phyloP scores from a whole-genome alignment of 2,113 vertebrate genomes.

The Psammodynastes pulverulentus region DNA sequence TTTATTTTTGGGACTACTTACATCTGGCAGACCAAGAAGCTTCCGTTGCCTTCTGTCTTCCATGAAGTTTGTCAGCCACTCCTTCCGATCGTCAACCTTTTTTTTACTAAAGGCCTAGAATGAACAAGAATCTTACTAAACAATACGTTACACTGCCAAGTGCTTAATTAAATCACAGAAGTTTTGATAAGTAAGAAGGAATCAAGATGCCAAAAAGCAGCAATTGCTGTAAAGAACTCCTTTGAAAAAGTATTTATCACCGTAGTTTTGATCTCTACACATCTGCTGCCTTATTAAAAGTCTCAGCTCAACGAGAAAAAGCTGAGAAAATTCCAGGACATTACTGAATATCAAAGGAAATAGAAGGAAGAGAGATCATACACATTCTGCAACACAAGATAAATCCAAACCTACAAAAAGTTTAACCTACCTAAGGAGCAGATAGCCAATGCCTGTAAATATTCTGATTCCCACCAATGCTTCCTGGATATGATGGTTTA shows the following conservation, averaged over 20 bases:
- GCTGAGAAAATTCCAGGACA: neutral
- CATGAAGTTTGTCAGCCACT: constrained; percentile 98
- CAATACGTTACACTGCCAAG: neutral
- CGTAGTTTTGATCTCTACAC: neutral
- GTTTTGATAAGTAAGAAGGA: neutral
- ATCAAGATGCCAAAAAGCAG: neutral
- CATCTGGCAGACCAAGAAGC: constrained; percentile 91
- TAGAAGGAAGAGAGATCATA: neutral
- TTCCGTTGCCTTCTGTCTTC: constrained; percentile 85
- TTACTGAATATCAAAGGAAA: neutral
- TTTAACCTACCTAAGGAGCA: neutral
- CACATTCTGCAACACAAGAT: neutral
- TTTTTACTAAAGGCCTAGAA: constrained; percentile 97
- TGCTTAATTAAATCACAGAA: neutral
- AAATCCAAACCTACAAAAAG: neutral
- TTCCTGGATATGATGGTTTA: neutral
- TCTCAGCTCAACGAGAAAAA: neutral
- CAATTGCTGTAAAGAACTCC: neutral
- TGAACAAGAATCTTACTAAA: constrained; percentile 26
- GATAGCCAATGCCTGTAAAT: neutral
- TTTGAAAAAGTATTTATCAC: neutral
- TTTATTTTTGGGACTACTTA: constrained; percentile 62
- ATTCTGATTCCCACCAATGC: neutral
- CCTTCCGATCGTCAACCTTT: constrained; percentile 92
- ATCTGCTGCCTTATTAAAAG: neutral